phyloP scores from a whole-genome alignment of 1,140 invertebrate genomes.

The Acromyrmex charruanus region DNA sequence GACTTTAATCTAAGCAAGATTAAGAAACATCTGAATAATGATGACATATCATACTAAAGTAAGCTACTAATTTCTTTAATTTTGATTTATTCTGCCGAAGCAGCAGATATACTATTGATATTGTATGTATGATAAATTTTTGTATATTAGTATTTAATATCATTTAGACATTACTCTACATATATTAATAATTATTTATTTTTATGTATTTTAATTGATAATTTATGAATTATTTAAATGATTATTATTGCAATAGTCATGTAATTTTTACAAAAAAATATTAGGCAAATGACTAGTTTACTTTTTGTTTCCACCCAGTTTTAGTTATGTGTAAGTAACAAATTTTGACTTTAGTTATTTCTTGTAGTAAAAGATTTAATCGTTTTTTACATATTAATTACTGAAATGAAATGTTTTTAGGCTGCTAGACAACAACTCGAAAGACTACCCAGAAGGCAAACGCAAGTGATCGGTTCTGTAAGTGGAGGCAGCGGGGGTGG shows the following conservation, averaged over 20 bases:
- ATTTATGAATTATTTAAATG: neutral
- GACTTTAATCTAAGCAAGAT: neutral
- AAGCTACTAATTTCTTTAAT: neutral
- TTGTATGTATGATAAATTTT: neutral
- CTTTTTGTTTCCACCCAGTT: neutral
- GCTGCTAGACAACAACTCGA: constrained; percentile 94
- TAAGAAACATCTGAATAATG: neutral
- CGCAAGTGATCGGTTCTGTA: constrained; percentile 86
- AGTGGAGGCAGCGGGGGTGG: constrained; percentile 80
- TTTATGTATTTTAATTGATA: neutral
- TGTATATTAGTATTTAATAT: constrained; percentile 5
- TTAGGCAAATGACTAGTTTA: neutral
- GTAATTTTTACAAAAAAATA: neutral
- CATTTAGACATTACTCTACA: neutral
- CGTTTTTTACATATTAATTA: constrained; percentile 10
- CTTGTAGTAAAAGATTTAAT: neutral
- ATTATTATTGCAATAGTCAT: neutral
- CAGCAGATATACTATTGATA: neutral
- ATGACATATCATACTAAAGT: neutral
- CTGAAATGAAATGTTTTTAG: constrained; percentile 81
- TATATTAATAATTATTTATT: neutral
- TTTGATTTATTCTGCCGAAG: neutral
- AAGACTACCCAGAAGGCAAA: constrained; percentile 93
- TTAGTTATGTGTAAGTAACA: neutral
- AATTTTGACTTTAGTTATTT: neutral